phyloP scores from a whole-genome alignment of 2,113 vertebrate species.

The Elachura formosa region DNA sequence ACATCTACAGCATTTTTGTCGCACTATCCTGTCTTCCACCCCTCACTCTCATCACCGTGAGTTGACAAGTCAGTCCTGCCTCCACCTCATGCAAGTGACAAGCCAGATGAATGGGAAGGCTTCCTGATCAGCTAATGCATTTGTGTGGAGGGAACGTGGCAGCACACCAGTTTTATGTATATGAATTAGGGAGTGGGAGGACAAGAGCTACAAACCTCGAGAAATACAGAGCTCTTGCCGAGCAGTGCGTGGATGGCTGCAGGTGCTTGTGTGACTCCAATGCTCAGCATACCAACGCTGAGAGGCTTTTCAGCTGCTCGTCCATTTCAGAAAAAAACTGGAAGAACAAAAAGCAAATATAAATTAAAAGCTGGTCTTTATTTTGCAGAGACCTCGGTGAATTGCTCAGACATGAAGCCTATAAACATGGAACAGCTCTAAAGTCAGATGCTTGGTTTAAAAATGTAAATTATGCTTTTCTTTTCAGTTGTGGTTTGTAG shows the following conservation, averaged over 20 bases:
- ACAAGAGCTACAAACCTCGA: slow-evolving; percentile 48
- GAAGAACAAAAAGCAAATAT: background rate
- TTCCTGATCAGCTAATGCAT: slow-evolving; percentile 48
- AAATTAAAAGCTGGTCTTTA: slow-evolving; percentile 19
- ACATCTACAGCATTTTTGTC: background rate
- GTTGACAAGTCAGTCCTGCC: slow-evolving; percentile 24
- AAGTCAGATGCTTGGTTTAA: background rate
- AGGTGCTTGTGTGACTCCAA: slow-evolving; percentile 1
- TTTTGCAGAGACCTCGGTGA: background rate
- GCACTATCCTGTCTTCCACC: background rate
- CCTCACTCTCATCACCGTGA: background rate
- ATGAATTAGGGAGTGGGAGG: slow-evolving; percentile 56
- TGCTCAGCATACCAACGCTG: slow-evolving; percentile 2
- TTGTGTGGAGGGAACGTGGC: slow-evolving; percentile 36
- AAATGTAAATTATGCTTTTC: background rate
- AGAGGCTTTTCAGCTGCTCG: background rate
- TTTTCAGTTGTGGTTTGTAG: background rate
- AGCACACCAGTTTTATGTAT: slow-evolving; percentile 43
- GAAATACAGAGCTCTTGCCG: slow-evolving; percentile 18
- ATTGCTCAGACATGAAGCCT: background rate
- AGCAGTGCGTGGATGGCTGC: slow-evolving; percentile 49
- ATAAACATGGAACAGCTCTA: background rate
- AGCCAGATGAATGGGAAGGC: slow-evolving; percentile 58
- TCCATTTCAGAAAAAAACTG: background rate
- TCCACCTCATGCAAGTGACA: slow-evolving; percentile 31